Evolutionary conservation across 2,113 vertebrate species (phyloP).

Genomic region (Bungarus multicinctus): DNA sequence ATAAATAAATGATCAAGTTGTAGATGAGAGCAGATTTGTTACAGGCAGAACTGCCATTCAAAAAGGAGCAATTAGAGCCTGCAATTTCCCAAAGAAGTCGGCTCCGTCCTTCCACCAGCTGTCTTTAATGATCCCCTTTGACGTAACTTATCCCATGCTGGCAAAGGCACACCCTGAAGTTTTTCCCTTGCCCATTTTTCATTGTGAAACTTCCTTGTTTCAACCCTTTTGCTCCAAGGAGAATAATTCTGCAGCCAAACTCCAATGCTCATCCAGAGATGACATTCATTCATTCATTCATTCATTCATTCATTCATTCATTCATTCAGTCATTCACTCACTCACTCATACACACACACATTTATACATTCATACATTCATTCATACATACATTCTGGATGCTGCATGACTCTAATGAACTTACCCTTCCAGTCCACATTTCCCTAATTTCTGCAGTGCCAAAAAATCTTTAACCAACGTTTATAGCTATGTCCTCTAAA

Average conservation of each 20-base stretch:
- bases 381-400: not conserved
- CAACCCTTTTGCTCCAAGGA: not conserved
- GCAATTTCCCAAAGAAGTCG: not conserved
- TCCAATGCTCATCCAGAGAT: not conserved
- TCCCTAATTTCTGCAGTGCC: not conserved
- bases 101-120: not conserved
- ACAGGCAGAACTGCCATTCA: not conserved
- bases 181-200: not conserved
- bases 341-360: not conserved
- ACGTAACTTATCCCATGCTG: not conserved
- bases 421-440: not conserved
- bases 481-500: not conserved
- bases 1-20: no score
- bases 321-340: accelerated
- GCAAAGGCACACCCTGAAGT: not conserved
- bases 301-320: not conserved
- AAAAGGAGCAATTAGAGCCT: not conserved
- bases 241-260: not conserved
- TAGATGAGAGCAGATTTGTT: not conserved
- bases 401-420: not conserved
- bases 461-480: not conserved
- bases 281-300: not conserved
- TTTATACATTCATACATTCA: not conserved
- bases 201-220: not conserved
- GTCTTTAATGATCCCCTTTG: not conserved